A percentile compares a stretch with the other conserved stretches of the same genome.
Conservation (phyloP, 53 echinoderm and acorn worm species). For the Apostichopus leukothele region DNA sequence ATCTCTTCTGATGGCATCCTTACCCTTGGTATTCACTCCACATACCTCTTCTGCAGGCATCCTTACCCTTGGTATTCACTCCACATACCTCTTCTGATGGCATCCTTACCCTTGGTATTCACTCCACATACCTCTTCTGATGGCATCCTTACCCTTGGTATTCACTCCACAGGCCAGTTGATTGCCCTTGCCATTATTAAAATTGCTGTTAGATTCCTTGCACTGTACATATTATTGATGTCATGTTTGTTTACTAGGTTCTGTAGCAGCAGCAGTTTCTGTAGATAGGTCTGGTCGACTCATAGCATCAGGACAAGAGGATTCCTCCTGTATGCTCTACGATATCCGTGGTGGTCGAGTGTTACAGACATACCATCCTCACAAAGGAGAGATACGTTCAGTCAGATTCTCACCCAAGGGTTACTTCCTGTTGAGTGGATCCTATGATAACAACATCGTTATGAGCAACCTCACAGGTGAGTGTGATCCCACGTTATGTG, state of each 20-base stretch:
- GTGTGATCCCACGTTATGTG: neutral
- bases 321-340: constrained; percentile 84
- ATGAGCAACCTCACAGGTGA: constrained; percentile 88
- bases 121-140: too few relatives aligned
- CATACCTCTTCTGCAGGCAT: too few relatives aligned
- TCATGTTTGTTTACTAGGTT: neutral
- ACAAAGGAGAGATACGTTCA: constrained; percentile 80
- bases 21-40: too few relatives aligned
- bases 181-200: too few relatives aligned
- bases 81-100: too few relatives aligned
- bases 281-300: constrained; percentile 88
- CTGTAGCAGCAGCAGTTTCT: constrained; percentile 81
- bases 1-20: too few relatives aligned
- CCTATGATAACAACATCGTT: constrained; percentile 82
- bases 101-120: too few relatives aligned
- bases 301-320: constrained; percentile 90
- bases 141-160: too few relatives aligned
- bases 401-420: constrained; percentile 85
- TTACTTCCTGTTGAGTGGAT: constrained; percentile 87
- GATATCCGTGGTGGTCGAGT: constrained; percentile 92
- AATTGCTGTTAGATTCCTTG: constrained; percentile 53
- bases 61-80: too few relatives aligned
- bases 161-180: too few relatives aligned
- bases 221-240: neutral
- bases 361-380: constrained; percentile 83